Percentiles rank a stretch among this genome's conserved stretches.
Conservation (phyloP, 2,888 invertebrate species). For the Spodoptera littoralis region DNA sequence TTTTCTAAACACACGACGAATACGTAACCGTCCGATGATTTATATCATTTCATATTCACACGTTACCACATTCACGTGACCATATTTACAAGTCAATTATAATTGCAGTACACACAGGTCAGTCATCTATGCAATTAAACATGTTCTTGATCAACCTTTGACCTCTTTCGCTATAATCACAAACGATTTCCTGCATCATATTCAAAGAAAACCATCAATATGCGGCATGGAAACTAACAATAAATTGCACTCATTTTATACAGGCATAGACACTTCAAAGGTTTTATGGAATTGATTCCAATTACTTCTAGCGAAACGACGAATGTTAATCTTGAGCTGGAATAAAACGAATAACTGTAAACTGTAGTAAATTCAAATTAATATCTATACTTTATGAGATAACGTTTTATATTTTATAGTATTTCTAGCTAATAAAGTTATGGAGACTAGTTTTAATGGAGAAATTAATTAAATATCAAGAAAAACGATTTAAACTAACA, state of each 20-base stretch:
- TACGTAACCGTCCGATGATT: no score
- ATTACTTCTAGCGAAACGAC: constrained; percentile 20
- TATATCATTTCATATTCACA: no score
- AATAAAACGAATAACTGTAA: constrained; percentile 10
- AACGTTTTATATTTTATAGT: no score
- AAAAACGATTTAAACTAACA: no score
- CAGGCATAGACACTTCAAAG: constrained; percentile 43
- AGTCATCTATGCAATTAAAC: constrained; percentile 6
- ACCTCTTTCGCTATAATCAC: constrained; percentile 24
- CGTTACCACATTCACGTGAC: constrained; percentile 9
- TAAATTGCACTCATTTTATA: constrained; percentile 32
- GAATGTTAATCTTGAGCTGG: constrained; percentile 3
- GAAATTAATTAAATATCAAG: no score
- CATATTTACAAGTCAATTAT: constrained; percentile 4
- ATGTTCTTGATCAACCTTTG: constrained; percentile 18
- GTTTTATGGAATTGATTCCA: constrained; percentile 22
- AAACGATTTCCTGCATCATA: constrained; percentile 33
- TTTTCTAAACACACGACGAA: no score
- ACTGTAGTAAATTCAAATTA: not conserved
- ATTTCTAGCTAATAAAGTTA: no score
- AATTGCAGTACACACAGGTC: constrained; percentile 13
- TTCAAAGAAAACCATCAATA: constrained; percentile 17
- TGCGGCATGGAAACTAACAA: constrained; percentile 18
- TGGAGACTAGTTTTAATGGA: no score
- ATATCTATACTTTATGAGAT: no score